Base-by-base conservation (phyloP, 2,888 invertebrate genomes). In the Byasa hedistus region DNA sequence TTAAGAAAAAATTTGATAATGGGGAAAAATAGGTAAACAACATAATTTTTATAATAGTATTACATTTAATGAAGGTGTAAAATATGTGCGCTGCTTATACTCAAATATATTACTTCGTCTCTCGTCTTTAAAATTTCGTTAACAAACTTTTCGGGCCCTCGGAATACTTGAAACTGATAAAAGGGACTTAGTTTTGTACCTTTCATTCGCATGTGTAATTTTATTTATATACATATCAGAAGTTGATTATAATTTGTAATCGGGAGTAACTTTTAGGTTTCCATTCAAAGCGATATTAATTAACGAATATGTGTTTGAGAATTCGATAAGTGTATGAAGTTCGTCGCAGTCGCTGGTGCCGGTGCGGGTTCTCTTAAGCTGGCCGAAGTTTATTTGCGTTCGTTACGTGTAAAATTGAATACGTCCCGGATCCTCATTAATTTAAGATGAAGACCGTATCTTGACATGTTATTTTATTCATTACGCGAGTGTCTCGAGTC, bases 391-490 rank as follows among this genome's bases (percentile, higher is more conserved):
- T 86, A 85, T 87, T 86, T 85, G 83, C 83, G 81, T 84, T 86
- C 85, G 82, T 86, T 85, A 84, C 84, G 84, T 87, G 85, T 87
- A 87, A 89, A 87, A 88, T 88, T 87, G 87, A 86, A 89, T 87
- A 90, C 84, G 84, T 84, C 79, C 79, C 81, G 87, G 83, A 84
- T 86, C 84, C 87, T 89, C 88, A 89, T 90, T 91, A 91, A 90
- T 90, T 89, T 89, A 87, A 86, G 86, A 90, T 85, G 90, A 83
- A 86, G 85, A 81, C 86, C 82, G 86, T 87, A 86, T 86, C 88
- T 88, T 85, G 86, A 87, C 86, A 84, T 88, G 89, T 89, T 90
- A 91, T 91, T 91, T 90, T 89, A 91, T 89, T 91, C 89, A 90
- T 89, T 88, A 88, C 83, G 79, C 75, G 83, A 80, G 78, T 80